These are phyloP conservation scores for Charanyca ferruginea DNA, from an alignment of 2,888 invertebrate species.

Conservation along the genomic window DNA sequence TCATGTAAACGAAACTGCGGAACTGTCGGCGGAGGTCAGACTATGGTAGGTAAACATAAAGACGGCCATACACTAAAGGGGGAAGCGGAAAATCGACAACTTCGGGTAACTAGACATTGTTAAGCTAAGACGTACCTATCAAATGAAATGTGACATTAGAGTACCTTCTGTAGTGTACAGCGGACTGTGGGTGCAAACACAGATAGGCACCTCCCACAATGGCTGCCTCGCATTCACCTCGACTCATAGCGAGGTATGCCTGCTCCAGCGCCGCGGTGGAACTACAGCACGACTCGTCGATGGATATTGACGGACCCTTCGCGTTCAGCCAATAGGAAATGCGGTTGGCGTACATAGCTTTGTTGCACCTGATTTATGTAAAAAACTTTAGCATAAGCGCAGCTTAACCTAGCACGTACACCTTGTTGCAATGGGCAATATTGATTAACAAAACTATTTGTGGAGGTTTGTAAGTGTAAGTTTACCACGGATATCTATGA, in stretches of 20 bases:
- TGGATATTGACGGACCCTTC: constrained; percentile 74
- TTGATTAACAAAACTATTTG: too few relatives aligned
- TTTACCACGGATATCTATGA: too few relatives aligned
- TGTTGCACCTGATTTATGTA: constrained; percentile 64
- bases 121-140: too few relatives aligned
- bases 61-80: too few relatives aligned
- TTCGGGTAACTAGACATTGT: too few relatives aligned
- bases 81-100: too few relatives aligned
- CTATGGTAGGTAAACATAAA: too few relatives aligned
- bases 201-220: constrained; percentile 92
- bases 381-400: neutral
- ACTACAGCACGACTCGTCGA: constrained; percentile 78
- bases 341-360: constrained; percentile 77
- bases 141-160: neutral
- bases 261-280: constrained; percentile 75
- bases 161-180: constrained; percentile 77
- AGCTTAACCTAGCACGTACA: too few relatives aligned
- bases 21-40: too few relatives aligned
- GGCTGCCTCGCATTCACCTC: constrained; percentile 86
- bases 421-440: too few relatives aligned
- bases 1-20: too few relatives aligned
- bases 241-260: constrained; percentile 73
- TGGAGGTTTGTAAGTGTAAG: too few relatives aligned
- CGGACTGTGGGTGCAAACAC: constrained; percentile 90
- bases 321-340: constrained; percentile 77